These are phyloP conservation scores for Probaryconus sp. DNA, from an alignment of 1,140 invertebrate genomes.

Conservation along the genomic window DNA sequence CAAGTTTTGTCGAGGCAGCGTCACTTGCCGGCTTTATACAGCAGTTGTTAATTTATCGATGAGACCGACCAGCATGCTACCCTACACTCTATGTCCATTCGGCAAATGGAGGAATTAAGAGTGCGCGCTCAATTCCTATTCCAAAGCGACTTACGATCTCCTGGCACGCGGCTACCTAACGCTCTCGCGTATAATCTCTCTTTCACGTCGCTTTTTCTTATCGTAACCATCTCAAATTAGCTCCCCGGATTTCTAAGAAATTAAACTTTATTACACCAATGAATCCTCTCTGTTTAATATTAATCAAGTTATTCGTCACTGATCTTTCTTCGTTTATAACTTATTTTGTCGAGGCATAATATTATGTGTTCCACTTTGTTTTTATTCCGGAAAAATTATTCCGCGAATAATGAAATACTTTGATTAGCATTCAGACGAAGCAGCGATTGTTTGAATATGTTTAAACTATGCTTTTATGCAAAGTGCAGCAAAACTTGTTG, in stretches of 20 bases:
- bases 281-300: too few species aligned
- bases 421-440: constrained; percentile 28
- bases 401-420: too few species aligned
- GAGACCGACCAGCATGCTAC: constrained; percentile 2
- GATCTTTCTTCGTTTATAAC: too few species aligned
- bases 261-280: background rate
- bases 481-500: constrained; percentile 34
- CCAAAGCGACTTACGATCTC: constrained; percentile 12
- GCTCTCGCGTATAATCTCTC: background rate
- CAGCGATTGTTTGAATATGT: constrained; percentile 29
- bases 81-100: constrained; percentile 6
- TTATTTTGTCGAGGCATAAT: too few species aligned
- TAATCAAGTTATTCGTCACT: background rate
- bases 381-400: too few species aligned
- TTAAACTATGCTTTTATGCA: constrained; percentile 48
- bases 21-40: background rate
- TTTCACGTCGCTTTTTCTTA: constrained; percentile 10
- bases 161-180: constrained; percentile 11
- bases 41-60: constrained; percentile 23
- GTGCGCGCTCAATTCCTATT: background rate
- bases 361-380: too few species aligned
- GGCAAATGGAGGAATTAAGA: constrained; percentile 17
- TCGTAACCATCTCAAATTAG: background rate
- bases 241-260: background rate
- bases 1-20: background rate